A percentile compares a stretch with the other conserved stretches of the same genome.
Evolutionary conservation across 2,113 vertebrate species (phyloP).

Genomic region (Machaerirhynchus nigripectus): DNA sequence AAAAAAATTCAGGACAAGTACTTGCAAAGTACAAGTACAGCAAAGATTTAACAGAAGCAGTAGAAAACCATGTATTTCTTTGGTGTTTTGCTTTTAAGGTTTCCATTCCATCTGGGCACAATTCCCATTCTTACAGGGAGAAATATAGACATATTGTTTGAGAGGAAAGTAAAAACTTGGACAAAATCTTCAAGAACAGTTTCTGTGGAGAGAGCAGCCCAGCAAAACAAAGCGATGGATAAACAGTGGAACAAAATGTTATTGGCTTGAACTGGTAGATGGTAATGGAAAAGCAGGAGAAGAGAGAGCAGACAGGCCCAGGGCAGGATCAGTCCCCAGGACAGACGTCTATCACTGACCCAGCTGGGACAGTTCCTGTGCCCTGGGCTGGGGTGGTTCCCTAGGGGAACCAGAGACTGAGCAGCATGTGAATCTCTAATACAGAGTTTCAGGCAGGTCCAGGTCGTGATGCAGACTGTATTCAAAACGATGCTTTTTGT

Average conservation of each 20-base stretch:
- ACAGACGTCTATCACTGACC: accelerated
- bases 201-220: background rate
- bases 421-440: background rate
- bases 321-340: background rate
- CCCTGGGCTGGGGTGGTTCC: background rate
- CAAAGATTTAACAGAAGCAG: background rate
- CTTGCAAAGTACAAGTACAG: background rate
- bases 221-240: background rate
- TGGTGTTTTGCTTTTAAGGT: background rate
- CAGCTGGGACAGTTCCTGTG: background rate
- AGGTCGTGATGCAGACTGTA: background rate
- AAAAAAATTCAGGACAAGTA: background rate
- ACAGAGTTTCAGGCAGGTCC: background rate
- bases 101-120: background rate
- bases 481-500: background rate
- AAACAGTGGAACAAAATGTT: background rate
- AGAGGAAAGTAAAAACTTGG: background rate
- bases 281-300: background rate
- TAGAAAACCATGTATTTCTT: background rate
- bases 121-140: background rate
- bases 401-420: accelerated
- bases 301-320: accelerated
- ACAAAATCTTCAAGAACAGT: background rate
- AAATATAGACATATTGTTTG: background rate
- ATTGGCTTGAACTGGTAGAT: background rate